A percentile compares a stretch with the other conserved stretches of the same genome.
Evolutionary conservation across 2,797 vertebrate genomes (phyloP).

Genomic region (Alcedo quadribrachys): DNA sequence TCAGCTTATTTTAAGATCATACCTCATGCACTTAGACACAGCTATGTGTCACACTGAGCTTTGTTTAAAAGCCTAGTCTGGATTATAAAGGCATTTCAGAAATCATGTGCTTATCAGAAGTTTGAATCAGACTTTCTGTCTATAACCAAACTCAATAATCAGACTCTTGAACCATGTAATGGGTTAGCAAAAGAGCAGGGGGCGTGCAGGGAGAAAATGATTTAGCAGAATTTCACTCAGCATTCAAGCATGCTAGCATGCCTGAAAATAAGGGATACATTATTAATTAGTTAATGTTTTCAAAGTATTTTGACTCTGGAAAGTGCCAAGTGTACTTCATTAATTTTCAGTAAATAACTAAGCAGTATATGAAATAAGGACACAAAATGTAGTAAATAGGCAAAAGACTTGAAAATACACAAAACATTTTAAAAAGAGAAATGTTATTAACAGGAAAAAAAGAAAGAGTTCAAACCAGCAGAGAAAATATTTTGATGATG

Average conservation of each 20-base stretch:
- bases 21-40: neutral
- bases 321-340: conserved; percentile 39
- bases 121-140: conserved; percentile 49
- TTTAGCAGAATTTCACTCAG: conserved; percentile 57
- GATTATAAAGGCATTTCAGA: conserved; percentile 10
- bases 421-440: conserved; percentile 15
- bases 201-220: conserved; percentile 44
- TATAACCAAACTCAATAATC: conserved; percentile 23
- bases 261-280: conserved; percentile 67
- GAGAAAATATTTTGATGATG: conserved; percentile 55
- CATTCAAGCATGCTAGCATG: conserved; percentile 57
- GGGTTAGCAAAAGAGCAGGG: conserved; percentile 16
- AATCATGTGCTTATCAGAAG: conserved; percentile 48
- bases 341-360: conserved; percentile 63
- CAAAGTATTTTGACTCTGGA: conserved; percentile 52
- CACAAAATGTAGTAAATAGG: conserved; percentile 43
- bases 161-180: conserved; percentile 23
- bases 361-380: conserved; percentile 49
- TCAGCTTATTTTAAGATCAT: conserved; percentile 47
- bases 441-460: neutral
- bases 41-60: conserved; percentile 39
- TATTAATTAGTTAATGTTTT: conserved; percentile 74
- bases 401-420: conserved; percentile 36
- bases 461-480: neutral
- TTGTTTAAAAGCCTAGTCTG: conserved; percentile 30